A percentile compares a stretch with the other conserved stretches of the same genome.
Conservation (phyloP, 1,140 invertebrate genomes). For the Solenopsis fugax region DNA sequence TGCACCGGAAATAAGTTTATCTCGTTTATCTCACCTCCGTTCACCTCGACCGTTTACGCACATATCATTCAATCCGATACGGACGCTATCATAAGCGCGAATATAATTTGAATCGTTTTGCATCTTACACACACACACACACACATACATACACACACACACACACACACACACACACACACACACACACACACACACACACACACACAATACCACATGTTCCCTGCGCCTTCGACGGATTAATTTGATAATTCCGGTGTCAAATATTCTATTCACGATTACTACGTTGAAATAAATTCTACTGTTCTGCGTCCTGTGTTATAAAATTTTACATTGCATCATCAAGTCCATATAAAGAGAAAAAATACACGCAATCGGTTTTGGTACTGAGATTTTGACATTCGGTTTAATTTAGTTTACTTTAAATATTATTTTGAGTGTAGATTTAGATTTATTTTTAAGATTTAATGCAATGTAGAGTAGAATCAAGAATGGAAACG, state of each 20-base stretch:
- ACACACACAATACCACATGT: neutral
- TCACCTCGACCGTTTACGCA: slow-evolving; percentile 42
- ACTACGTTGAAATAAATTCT: neutral
- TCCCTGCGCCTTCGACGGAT: neutral
- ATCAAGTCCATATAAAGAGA: neutral
- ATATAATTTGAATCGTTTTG: slow-evolving; percentile 39
- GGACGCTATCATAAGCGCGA: slow-evolving; percentile 35
- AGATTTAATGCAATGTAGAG: no score
- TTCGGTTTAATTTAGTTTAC: no score
- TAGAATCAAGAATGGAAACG: no score
- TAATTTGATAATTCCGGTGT: neutral
- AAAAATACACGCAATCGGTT: neutral
- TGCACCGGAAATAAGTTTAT: slow-evolving; percentile 58
- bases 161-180: no score
- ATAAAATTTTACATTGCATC: no score
- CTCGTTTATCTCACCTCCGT: slow-evolving; percentile 59
- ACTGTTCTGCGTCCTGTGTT: neutral
- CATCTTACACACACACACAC: neutral
- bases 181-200: no score
- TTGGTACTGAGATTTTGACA: no score
- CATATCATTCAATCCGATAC: slow-evolving; percentile 45
- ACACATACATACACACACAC: no score
- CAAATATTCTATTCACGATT: neutral
- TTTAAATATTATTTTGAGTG: no score
- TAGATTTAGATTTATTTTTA: no score